Evolutionary conservation across 2,888 invertebrate genomes (phyloP).

Genomic region (Tridacna gigas): DNA sequence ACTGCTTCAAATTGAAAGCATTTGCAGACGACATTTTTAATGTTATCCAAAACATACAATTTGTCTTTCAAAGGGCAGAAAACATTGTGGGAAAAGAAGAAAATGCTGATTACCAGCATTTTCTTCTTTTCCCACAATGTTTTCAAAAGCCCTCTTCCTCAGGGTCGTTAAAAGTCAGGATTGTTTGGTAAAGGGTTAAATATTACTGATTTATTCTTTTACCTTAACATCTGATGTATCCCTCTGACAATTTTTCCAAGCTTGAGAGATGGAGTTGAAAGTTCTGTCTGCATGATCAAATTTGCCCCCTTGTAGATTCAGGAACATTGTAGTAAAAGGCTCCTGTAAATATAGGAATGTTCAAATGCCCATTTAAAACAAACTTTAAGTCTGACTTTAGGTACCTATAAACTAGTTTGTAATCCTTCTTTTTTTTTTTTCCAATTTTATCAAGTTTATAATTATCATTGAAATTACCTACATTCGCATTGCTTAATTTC

Average conservation of each 20-base stretch:
- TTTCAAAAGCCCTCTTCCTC: neutral
- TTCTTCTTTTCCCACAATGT: neutral
- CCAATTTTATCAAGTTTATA: no score
- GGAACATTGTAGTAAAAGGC: conserved; percentile 99
- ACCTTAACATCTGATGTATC: conserved; percentile 99
- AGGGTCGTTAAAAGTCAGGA: neutral
- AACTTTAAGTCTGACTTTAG: no score
- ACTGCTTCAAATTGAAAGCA: no score
- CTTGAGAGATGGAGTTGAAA: conserved; percentile 96
- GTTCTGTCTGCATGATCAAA: conserved; percentile 99
- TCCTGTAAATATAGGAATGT: conserved; percentile 88
- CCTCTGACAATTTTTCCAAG: conserved; percentile 99
- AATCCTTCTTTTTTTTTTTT: no score
- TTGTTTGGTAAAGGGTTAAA: no score
- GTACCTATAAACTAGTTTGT: no score
- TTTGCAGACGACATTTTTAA: no score
- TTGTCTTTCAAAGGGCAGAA: no score
- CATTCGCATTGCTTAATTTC: no score
- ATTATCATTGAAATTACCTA: no score
- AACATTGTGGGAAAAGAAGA: neutral
- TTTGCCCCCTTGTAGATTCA: conserved; percentile 98
- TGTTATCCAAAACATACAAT: no score
- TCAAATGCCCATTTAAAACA: no score
- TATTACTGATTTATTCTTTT: conserved; percentile 25
- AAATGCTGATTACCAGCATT: neutral